Conservation (phyloP, 1,140 invertebrate genomes). For the Periplaneta americana region DNA sequence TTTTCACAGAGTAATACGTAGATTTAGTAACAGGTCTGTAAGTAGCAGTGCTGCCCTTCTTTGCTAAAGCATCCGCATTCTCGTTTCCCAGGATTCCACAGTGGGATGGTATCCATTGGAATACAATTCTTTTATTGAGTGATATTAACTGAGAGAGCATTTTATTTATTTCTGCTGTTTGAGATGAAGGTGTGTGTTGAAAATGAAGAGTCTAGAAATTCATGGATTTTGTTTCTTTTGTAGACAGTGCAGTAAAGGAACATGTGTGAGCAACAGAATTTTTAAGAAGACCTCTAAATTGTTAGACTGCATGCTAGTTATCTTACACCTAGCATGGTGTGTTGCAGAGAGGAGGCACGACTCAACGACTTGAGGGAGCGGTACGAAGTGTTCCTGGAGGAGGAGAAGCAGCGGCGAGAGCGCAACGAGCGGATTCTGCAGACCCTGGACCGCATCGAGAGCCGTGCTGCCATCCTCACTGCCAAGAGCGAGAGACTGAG, state of each 20-base stretch:
- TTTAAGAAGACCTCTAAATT: too few species aligned
- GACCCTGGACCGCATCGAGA: conserved; percentile 12
- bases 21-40: too few species aligned
- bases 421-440: conserved; percentile 15
- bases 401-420: conserved; percentile 6
- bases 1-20: too few species aligned
- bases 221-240: too few species aligned
- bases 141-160: not conserved
- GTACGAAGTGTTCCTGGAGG: conserved; percentile 12
- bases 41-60: not conserved
- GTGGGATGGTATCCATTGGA: not conserved
- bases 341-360: conserved; percentile 6
- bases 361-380: not conserved
- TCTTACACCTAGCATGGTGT: not conserved
- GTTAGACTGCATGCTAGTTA: too few species aligned
- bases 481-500: conserved; percentile 13
- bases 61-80: not conserved
- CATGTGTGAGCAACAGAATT: too few species aligned
- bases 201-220: too few species aligned
- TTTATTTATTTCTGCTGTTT: too few species aligned
- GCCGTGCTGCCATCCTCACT: conserved; percentile 7
- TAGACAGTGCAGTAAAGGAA: too few species aligned
- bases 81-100: too few species aligned
- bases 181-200: not conserved
- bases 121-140: not conserved